These are phyloP conservation scores for Camponotus vicinus DNA, from an alignment of 1,140 invertebrate genomes.

Conservation along the genomic window DNA sequence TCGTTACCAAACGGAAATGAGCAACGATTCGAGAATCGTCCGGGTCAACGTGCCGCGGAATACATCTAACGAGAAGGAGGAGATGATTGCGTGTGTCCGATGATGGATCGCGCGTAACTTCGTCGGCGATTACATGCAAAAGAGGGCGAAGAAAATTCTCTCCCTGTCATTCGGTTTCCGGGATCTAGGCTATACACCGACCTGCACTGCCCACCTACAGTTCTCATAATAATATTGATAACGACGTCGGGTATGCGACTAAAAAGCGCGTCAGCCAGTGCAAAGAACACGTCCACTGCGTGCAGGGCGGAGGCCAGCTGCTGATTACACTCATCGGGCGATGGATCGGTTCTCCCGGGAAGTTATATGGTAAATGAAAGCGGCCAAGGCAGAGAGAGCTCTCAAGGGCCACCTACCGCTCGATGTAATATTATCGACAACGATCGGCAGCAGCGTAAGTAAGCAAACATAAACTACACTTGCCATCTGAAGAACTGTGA, in stretches of 20 bases:
- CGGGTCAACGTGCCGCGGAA: constrained; percentile 10
- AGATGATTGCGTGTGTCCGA: constrained; percentile 68
- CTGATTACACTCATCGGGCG: constrained; percentile 78
- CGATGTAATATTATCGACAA: constrained; percentile 75
- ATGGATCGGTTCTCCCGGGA: constrained; percentile 74
- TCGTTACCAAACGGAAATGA: constrained; percentile 74
- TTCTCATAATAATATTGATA: constrained; percentile 74
- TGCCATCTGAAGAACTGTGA: constrained; percentile 13
- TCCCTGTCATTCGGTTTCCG: constrained; percentile 61
- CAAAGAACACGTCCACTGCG: neutral
- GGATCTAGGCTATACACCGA: constrained; percentile 48
- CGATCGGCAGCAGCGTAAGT: constrained; percentile 57
- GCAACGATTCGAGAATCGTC: constrained; percentile 65
- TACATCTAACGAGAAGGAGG: constrained; percentile 19
- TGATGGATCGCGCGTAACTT: constrained; percentile 61
- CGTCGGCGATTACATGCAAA: constrained; percentile 57
- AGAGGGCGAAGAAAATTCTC: constrained; percentile 59
- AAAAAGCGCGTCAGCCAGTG: constrained; percentile 67
- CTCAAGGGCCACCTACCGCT: constrained; percentile 77
- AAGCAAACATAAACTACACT: constrained; percentile 61
- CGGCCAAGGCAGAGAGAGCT: constrained; percentile 53
- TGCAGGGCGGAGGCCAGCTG: constrained; percentile 64
- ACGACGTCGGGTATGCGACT: constrained; percentile 68
- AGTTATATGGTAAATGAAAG: constrained; percentile 73
- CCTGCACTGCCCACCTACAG: constrained; percentile 61